These are phyloP conservation scores for Peromyscus polionotus DNA, from an alignment of 2,113 vertebrate species.

Conservation along the genomic window DNA sequence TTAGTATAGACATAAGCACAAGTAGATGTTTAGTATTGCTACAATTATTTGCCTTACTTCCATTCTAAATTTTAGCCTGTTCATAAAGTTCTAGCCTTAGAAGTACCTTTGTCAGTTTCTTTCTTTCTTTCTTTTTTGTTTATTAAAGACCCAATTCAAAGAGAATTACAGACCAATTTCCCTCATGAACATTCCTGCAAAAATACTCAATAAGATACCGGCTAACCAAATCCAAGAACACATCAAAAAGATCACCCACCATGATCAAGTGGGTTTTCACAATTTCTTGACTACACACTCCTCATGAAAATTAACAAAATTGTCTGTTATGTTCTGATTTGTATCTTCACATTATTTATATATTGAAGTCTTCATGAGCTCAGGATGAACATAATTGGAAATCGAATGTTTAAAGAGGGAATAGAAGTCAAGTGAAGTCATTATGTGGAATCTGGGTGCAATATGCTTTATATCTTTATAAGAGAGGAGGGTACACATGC, in stretches of 20 bases:
- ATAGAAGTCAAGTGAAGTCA: not conserved
- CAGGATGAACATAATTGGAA: not conserved
- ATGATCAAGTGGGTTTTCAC: not conserved
- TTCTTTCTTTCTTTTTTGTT: not conserved
- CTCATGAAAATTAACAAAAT: constrained; percentile 7
- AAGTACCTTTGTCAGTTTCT: not conserved
- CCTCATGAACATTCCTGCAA: not conserved
- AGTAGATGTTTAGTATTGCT: not conserved
- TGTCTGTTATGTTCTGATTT: not conserved
- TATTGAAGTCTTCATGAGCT: not conserved
- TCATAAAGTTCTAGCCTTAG: not conserved
- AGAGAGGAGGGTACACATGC: not conserved
- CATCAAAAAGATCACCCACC: not conserved
- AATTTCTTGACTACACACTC: not conserved
- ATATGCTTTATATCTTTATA: not conserved
- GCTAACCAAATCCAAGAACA: not conserved
- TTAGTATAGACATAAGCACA: not conserved
- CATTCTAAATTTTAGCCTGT: not conserved
- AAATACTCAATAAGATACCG: not conserved
- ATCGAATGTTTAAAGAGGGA: not conserved
- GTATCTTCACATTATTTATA: not conserved
- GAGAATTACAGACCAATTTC: not conserved
- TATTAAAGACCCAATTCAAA: not conserved
- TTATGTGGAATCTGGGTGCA: not conserved
- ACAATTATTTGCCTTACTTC: not conserved